Evolutionary conservation across 2,797 vertebrate species (phyloP).

Genomic region (Huso huso): DNA sequence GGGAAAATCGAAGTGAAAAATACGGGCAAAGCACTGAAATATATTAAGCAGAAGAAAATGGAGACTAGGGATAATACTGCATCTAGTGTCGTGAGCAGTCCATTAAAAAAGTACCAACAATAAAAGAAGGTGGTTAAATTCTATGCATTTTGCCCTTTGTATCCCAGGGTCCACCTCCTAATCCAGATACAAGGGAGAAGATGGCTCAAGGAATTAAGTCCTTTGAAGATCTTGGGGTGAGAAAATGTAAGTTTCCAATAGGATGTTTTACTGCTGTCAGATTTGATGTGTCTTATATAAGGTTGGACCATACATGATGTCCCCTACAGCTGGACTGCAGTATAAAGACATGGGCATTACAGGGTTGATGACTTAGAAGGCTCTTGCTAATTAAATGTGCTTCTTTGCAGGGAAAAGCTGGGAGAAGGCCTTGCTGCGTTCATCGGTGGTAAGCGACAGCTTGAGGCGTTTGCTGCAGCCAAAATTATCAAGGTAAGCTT

Average conservation of each 20-base stretch:
- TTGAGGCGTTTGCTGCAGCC: slow-evolving; percentile 77
- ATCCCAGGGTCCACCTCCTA: slow-evolving; percentile 84
- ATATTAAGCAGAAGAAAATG: no score
- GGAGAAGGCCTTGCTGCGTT: slow-evolving; percentile 69
- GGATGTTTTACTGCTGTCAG: background rate
- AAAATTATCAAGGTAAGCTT: slow-evolving; percentile 76
- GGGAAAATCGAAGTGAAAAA: no score
- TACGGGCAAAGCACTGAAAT: no score
- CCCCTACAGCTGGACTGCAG: no score
- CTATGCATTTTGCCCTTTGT: background rate
- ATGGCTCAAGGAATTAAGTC: slow-evolving; percentile 58
- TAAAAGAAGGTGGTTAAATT: no score
- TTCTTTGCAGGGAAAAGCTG: slow-evolving; percentile 65
- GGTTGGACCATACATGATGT: no score
- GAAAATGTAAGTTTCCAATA: slow-evolving; percentile 63
- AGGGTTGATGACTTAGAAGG: no score
- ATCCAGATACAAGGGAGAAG: slow-evolving; percentile 74
- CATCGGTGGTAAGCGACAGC: slow-evolving; percentile 63
- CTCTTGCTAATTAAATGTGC: background rate
- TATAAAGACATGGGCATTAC: no score
- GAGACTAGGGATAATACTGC: no score
- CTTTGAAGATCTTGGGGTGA: slow-evolving; percentile 55
- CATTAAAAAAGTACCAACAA: no score
- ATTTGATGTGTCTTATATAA: no score
- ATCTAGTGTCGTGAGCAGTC: no score